Evolutionary conservation across 2,113 vertebrate genomes (phyloP).

Genomic region (Columba janthina): DNA sequence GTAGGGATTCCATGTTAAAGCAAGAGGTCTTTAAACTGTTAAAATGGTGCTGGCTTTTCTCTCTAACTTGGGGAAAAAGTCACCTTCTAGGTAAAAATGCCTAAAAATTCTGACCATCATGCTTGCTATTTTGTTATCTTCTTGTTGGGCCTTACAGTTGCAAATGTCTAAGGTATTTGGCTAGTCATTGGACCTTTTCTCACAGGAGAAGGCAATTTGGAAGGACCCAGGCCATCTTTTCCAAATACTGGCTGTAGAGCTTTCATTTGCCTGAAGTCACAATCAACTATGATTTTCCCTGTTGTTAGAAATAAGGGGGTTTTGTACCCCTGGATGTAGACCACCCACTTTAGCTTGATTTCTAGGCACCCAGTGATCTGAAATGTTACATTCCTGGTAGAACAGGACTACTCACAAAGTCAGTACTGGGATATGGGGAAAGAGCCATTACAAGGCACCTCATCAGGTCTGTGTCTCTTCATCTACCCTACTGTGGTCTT

Average conservation of each 20-base stretch:
- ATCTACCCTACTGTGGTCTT: not conserved
- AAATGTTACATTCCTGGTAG: not conserved
- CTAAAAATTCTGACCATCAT: not conserved
- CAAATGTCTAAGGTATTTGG: not conserved
- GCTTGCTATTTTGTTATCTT: not conserved
- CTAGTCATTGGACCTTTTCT: not conserved
- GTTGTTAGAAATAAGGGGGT: not conserved
- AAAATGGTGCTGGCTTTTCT: not conserved
- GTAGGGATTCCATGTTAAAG: not conserved
- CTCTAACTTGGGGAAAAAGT: not conserved
- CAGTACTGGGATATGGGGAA: not conserved
- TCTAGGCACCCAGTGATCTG: not conserved
- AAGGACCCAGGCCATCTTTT: not conserved
- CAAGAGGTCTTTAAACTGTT: not conserved
- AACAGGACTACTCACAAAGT: not conserved
- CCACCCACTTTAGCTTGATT: not conserved
- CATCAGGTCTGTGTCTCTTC: not conserved
- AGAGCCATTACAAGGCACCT: not conserved
- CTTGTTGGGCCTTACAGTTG: fast-evolving
- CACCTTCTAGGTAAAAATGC: not conserved
- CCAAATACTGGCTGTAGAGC: not conserved
- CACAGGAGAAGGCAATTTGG: not conserved
- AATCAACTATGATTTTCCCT: not conserved
- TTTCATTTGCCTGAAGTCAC: not conserved
- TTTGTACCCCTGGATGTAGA: not conserved